A percentile compares a stretch with the other conserved stretches of the same genome.
These are phyloP conservation scores for Sympetrum striolatum DNA, from an alignment of 2,888 invertebrate species.

Conservation along the genomic window DNA sequence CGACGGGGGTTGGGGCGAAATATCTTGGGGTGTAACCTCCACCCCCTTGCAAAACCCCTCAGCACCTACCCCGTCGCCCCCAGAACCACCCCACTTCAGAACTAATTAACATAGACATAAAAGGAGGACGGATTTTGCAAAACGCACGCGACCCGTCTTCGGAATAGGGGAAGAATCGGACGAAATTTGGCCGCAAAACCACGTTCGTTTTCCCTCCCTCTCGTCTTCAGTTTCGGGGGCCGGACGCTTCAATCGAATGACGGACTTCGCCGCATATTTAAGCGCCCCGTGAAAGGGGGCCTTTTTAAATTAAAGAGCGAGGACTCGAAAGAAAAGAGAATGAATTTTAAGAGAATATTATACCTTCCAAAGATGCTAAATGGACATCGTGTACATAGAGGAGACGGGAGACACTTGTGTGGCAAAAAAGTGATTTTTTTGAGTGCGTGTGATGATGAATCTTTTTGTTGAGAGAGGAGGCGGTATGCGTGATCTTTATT, in stretches of 20 bases:
- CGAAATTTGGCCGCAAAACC: background rate
- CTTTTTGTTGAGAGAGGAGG: constrained; percentile 4
- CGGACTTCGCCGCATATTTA: background rate
- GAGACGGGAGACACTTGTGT: background rate
- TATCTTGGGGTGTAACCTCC: background rate
- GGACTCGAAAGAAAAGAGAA: background rate
- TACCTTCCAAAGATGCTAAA: constrained; percentile 34
- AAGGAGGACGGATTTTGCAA: background rate
- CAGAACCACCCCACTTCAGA: background rate
- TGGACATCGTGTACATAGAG: constrained; percentile 28
- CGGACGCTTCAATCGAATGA: background rate
- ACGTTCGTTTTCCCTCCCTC: background rate
- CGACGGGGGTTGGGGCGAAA: background rate
- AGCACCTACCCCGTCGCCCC: background rate
- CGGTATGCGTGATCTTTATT: constrained; percentile 3
- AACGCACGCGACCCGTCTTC: background rate
- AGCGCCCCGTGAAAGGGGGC: background rate
- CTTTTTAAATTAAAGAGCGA: background rate
- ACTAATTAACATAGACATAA: background rate
- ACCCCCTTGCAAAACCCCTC: background rate
- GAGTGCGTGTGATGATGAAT: constrained; percentile 28
- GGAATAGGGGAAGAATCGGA: background rate
- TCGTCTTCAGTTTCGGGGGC: background rate
- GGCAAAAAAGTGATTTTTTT: constrained; percentile 36
- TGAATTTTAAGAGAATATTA: background rate